Conservation (phyloP, 2,113 vertebrate species). For the Oncorhynchus keta region DNA sequence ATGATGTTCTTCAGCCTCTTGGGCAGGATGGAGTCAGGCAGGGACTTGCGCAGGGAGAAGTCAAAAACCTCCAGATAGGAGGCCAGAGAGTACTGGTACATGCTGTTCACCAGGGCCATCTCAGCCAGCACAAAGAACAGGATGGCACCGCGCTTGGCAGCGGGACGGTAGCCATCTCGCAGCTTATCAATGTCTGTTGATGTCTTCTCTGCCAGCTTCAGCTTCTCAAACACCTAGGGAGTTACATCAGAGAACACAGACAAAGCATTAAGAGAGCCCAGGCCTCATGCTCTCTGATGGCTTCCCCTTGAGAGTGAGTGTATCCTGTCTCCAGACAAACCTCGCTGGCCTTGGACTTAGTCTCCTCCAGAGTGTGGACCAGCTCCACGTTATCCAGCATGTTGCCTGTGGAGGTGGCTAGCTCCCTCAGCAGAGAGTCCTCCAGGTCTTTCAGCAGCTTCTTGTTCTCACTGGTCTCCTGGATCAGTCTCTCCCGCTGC, state of each 20-base stretch:
- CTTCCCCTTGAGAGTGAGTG: neutral
- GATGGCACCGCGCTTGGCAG: slow-evolving; percentile 87
- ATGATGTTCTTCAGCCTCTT: slow-evolving; percentile 87
- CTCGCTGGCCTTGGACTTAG: slow-evolving; percentile 90
- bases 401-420: slow-evolving; percentile 91
- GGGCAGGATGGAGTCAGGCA: slow-evolving; percentile 74
- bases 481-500: slow-evolving; percentile 86
- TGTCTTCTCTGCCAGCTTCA: slow-evolving; percentile 83
- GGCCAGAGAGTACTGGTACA: slow-evolving; percentile 94
- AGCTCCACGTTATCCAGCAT: slow-evolving; percentile 95
- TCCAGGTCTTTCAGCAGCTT: slow-evolving; percentile 90
- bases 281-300: neutral
- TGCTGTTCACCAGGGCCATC: slow-evolving; percentile 91
- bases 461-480: slow-evolving; percentile 92
- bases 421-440: slow-evolving; percentile 87
- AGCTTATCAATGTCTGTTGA: slow-evolving; percentile 85
- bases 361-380: slow-evolving; percentile 88
- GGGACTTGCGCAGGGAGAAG: slow-evolving; percentile 84
- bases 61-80: slow-evolving; percentile 91
- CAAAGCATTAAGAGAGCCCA: neutral
- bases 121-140: slow-evolving; percentile 94
- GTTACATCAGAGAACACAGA: slow-evolving; percentile 13
- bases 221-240: slow-evolving; percentile 87
- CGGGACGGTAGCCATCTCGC: slow-evolving; percentile 90
- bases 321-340: slow-evolving; percentile 58